Evolutionary conservation across 2,797 vertebrate species (phyloP).

Genomic region (Gambelia wislizenii): DNA sequence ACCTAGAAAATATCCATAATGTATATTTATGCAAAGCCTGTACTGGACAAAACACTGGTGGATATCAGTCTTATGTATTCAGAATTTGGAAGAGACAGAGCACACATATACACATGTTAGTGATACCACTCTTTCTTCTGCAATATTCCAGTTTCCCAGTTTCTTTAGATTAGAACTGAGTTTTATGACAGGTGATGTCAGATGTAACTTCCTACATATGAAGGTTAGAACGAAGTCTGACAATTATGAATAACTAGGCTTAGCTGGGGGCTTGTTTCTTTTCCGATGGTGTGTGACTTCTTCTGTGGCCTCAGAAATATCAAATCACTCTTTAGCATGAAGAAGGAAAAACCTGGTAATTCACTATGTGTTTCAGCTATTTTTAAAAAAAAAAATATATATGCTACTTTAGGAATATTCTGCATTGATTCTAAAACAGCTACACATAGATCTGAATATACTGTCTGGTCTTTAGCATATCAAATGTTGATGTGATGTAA

Average conservation of each 20-base stretch:
- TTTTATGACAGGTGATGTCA: neutral
- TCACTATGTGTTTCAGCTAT: neutral
- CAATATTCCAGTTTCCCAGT: fast-evolving
- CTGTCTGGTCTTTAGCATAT: constrained; percentile 1
- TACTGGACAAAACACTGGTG: neutral
- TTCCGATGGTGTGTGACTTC: constrained; percentile 11
- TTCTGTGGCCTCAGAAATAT: neutral
- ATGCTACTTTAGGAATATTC: neutral
- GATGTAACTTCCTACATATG: neutral
- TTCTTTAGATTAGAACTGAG: neutral
- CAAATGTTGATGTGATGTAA: constrained; percentile 22
- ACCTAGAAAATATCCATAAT: neutral
- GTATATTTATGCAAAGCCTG: neutral
- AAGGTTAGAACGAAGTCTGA: neutral
- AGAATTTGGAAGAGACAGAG: neutral
- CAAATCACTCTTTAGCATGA: constrained; percentile 22
- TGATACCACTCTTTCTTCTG: neutral
- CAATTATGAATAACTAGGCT: constrained; percentile 12
- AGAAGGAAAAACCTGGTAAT: constrained; percentile 16
- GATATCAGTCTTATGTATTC: neutral
- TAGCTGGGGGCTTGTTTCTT: constrained; percentile 22
- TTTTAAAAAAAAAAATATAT: constrained; percentile 31
- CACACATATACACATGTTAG: no score
- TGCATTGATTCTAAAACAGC: constrained; percentile 2
- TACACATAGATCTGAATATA: neutral